Conservation (phyloP, 2,888 invertebrate genomes). For the Pseudococcus longispinus region DNA sequence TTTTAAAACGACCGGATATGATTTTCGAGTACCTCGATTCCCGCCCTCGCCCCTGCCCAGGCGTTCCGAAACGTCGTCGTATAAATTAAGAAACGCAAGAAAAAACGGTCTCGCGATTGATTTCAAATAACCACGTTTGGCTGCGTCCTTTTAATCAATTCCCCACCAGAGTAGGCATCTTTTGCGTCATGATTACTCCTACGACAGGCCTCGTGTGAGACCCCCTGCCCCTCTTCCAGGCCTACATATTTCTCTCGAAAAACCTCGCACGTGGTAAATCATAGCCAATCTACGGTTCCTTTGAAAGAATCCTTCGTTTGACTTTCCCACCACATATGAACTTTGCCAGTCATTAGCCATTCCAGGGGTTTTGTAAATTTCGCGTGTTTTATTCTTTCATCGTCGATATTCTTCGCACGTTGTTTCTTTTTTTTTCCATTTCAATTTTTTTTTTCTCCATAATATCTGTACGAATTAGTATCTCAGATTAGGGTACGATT, state of each 20-base stretch:
- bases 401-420: neutral
- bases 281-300: neutral
- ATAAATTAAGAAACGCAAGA: neutral
- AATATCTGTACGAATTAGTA: neutral
- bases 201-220: constrained; percentile 15
- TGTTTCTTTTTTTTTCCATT: neutral
- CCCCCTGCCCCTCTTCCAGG: neutral
- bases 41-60: neutral
- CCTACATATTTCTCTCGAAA: neutral
- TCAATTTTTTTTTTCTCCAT: neutral
- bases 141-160: neutral
- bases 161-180: neutral
- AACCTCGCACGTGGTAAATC: neutral
- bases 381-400: neutral
- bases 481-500: too few species aligned
- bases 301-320: constrained; percentile 1
- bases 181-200: constrained; percentile 28
- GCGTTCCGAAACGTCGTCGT: neutral
- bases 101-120: neutral
- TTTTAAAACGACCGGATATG: constrained; percentile 40
- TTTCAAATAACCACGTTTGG: constrained; percentile 18
- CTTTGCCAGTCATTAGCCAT: neutral
- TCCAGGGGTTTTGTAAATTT: neutral
- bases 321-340: neutral
- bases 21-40: constrained; percentile 9